Evolutionary conservation across 2,888 invertebrate genomes (phyloP).

Genomic region (Stenodera caucasica): DNA sequence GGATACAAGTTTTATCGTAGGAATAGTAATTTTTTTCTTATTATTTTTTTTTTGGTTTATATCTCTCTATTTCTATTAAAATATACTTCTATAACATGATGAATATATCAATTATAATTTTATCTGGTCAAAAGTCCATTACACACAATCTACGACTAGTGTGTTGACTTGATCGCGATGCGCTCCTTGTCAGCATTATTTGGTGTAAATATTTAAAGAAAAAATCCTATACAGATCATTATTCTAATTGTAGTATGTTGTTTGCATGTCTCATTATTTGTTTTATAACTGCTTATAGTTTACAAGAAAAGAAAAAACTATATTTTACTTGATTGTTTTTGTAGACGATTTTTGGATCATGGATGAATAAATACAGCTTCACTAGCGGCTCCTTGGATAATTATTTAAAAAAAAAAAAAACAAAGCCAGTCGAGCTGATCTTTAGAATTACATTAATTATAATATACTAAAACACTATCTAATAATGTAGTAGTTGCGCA

Average conservation of each 20-base stretch:
- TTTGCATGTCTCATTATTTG: slow-evolving; percentile 51
- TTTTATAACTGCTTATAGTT: slow-evolving; percentile 55
- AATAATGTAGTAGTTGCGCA: slow-evolving; percentile 53
- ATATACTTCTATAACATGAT: neutral
- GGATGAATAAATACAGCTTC: slow-evolving; percentile 42
- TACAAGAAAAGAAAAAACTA: slow-evolving; percentile 34
- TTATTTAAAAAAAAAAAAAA: slow-evolving; percentile 10
- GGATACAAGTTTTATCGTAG: slow-evolving; percentile 52
- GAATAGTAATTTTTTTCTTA: slow-evolving; percentile 41
- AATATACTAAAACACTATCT: slow-evolving; percentile 48
- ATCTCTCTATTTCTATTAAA: slow-evolving; percentile 26
- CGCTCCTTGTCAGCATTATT: slow-evolving; percentile 43
- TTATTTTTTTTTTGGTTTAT: slow-evolving; percentile 34
- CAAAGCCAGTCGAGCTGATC: slow-evolving; percentile 39
- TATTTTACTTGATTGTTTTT: slow-evolving; percentile 43
- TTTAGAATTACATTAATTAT: slow-evolving; percentile 47
- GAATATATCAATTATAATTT: neutral
- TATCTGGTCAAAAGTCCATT: slow-evolving; percentile 28
- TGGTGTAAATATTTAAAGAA: slow-evolving; percentile 47
- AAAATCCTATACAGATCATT: slow-evolving; percentile 36
- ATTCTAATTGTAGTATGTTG: slow-evolving; percentile 48
- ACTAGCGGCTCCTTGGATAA: slow-evolving; percentile 40
- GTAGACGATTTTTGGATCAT: slow-evolving; percentile 41
- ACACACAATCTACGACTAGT: slow-evolving; percentile 19
- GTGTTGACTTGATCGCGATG: slow-evolving; percentile 28